Evolutionary conservation across 2,888 invertebrate species (phyloP), one percentile per base, ranked within the genome.

Genomic region (Troglohyphantes excavatus): DNA sequence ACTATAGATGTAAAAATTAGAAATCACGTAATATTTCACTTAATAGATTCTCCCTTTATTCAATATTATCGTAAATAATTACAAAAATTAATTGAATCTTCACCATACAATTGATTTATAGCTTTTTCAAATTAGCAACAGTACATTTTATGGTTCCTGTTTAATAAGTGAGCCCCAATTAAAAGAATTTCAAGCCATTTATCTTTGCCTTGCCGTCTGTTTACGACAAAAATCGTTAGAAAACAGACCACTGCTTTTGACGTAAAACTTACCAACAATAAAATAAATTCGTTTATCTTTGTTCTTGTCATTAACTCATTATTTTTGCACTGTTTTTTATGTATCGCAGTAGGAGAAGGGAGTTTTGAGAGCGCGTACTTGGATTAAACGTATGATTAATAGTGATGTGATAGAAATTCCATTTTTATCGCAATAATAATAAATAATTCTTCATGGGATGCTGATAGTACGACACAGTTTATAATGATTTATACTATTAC

Each of bases 141-240:
- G 33, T 17, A 29, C 68, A 68, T n/a, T 39, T 39, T n/a, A 26
- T 68, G 29, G 2, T 61, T 61, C 9, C 33, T 27, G 33, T 29
- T 63, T 65, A 1, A n/a, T 63, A 39, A 53, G n/a, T 53, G 11
- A 26, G 17, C 19, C 43, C 72, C 70, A 83, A 83, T 83, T 72
- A 83, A 72, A 82, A 82, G 23, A 72, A 26, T 29, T 61, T 7
- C 33, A 2, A 19, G 17, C 63, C 73, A 43, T 84, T 73, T 84
- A 73, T 84, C 65, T 65, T 9, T 13, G 23, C 27, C 21, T 19
- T 13, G 65, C 43, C 65, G 43, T 84, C 43, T 65, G 83, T 73
- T 84, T 73, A 39, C 63, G 65, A 29, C 65, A 73, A 84, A 84
- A 73, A 73, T 84, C 83, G 65, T 73, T 84, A 46, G 27, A 33